Percentiles rank a stretch among this genome's conserved stretches.
Evolutionary conservation across 2,888 invertebrate species (phyloP).

Genomic region (Eupithecia insigniata): DNA sequence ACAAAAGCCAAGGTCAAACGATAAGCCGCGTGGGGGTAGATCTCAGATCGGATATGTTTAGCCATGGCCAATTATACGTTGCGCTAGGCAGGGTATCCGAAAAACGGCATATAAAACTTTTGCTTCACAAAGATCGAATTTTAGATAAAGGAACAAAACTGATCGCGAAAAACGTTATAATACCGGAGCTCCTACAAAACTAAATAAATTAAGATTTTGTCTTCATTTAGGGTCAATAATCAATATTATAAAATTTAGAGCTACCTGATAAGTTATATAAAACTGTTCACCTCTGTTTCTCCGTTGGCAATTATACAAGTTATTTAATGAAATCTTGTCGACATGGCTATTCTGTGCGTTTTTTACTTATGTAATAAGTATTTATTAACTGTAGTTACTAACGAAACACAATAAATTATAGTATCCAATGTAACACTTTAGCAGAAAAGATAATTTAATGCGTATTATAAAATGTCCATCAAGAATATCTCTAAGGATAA

Average conservation of each 20-base stretch:
- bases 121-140: background rate
- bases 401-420: no score
- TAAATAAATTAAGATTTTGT: background rate
- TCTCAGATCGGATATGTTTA: conserved; percentile 12
- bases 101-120: background rate
- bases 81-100: background rate
- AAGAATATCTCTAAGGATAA: no score
- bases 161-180: background rate
- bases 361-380: no score
- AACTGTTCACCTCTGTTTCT: background rate
- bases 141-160: background rate
- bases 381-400: no score
- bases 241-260: background rate
- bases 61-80: conserved; percentile 10
- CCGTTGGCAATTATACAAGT: background rate
- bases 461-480: no score
- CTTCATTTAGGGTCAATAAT: background rate
- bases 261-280: background rate
- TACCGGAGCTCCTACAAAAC: background rate
- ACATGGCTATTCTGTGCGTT: no score
- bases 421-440: no score
- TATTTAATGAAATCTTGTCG: no score
- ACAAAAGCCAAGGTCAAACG: conserved; percentile 26
- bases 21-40: conserved; percentile 18
- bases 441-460: no score